Percentiles rank a stretch among this genome's conserved stretches.
phyloP scores from a whole-genome alignment of 2,797 vertebrate genomes.

The Macrochelys suwanniensis region DNA sequence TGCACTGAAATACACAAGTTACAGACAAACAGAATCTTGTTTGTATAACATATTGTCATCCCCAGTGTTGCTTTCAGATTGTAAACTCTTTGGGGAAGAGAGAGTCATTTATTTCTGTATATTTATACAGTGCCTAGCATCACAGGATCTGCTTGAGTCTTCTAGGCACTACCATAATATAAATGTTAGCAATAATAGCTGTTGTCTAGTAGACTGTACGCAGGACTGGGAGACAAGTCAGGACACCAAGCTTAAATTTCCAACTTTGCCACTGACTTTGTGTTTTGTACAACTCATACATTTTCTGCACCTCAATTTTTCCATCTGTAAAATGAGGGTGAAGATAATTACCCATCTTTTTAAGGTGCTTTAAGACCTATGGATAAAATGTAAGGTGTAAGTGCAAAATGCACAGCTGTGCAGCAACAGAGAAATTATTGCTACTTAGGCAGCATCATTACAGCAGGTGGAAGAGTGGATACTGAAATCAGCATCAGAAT shows the following conservation, averaged over 20 bases:
- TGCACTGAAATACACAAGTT: rapidly evolving
- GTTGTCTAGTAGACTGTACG: too few species aligned
- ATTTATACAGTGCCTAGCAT: not conserved
- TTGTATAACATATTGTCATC: not conserved
- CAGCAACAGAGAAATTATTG: not conserved
- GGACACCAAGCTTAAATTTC: not conserved
- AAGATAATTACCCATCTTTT: not conserved
- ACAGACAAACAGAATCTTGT: not conserved
- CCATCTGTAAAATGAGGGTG: not conserved
- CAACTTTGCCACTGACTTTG: not conserved
- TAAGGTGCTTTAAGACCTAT: not conserved
- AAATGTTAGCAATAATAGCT: not conserved
- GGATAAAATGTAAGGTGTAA: not conserved
- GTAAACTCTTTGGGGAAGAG: not conserved
- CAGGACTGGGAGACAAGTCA: too few species aligned
- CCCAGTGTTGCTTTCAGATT: not conserved
- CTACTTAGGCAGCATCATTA: not conserved
- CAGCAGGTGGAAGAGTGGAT: not conserved
- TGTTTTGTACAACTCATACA: not conserved
- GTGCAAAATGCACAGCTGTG: not conserved
- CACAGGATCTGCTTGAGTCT: not conserved
- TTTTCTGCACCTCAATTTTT: not conserved
- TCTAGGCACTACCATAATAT: not conserved
- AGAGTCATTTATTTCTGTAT: not conserved
- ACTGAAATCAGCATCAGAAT: not conserved